A percentile compares a stretch with the other conserved stretches of the same genome.
These are phyloP conservation scores for Rhynchotus rufescens DNA, from an alignment of 2,797 vertebrate genomes.

Conservation along the genomic window DNA sequence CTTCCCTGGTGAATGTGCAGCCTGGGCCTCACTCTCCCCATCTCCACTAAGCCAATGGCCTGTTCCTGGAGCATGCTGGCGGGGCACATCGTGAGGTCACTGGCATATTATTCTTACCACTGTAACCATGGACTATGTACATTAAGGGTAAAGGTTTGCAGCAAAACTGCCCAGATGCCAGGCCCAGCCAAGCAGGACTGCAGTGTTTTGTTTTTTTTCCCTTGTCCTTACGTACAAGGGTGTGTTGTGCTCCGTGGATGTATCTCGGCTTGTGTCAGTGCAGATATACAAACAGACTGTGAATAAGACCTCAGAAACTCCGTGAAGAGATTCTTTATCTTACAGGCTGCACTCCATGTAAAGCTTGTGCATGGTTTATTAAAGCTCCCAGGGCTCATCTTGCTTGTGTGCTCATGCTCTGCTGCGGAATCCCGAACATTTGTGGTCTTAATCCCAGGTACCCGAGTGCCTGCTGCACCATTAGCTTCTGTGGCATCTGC, in stretches of 20 bases:
- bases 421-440: background rate
- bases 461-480: accelerated
- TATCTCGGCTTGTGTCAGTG: background rate
- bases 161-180: background rate
- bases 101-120: background rate
- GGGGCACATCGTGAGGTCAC: background rate
- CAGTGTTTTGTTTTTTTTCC: background rate
- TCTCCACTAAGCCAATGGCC: background rate
- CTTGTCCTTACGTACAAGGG: background rate
- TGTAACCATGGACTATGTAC: background rate
- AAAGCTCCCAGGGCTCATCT: constrained; percentile 7
- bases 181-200: background rate
- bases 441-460: background rate
- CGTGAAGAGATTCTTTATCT: constrained; percentile 41
- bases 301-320: constrained; percentile 19
- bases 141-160: background rate
- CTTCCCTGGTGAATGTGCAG: accelerated
- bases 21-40: background rate
- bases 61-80: background rate
- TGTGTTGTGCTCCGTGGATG: background rate
- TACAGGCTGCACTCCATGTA: constrained; percentile 33
- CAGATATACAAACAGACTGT: background rate
- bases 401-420: constrained; percentile 16
- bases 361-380: accelerated
- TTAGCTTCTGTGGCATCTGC: background rate